Base-by-base conservation (phyloP, 2,113 vertebrate genomes). In the Antechinus stuartii region DNA sequence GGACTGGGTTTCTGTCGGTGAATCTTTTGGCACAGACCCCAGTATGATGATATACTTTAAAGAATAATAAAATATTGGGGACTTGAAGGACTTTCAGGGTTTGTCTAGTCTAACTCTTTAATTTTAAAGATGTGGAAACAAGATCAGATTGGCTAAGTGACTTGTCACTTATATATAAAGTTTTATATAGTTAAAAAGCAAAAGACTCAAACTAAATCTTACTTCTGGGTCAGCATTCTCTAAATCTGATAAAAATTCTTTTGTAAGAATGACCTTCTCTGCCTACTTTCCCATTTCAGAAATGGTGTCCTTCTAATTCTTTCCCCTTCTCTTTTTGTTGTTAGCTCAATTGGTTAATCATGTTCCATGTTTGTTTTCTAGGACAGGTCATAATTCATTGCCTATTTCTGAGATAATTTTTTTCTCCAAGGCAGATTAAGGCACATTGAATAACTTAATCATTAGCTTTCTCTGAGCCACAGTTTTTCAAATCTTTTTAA, bases 321-420 rank as follows among this genome's bases (percentile, higher is more conserved):
- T 16, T 25, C 42, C 89, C 92, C 76, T 90, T 92, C 94, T 93
- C 96, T 93, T 89, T 92, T 56, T 46, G 52, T 94, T 95, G 27
- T 91, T 68, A 91, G 93, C 95, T 92, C 49, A 1, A 84, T 49
- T 91, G 57, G 95, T 68, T 96, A 42, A 84, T 84, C 94, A 61
- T 7, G 19, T 92, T 68, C 91, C 96, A 96, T 84, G 68, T 84
- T 96, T 97, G 96, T 97, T 89, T 94, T 49, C 57, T 47, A 89
- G 91, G 96, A 95, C 96, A 96, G 95, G 92, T 57, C 68, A 94
- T 94, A 96, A 97, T 97, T 97, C 97, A 96, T 94, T 47, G 96
- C 92, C 47, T 47, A 93, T 68, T 55, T 47, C 89, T 96, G 93
- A 96, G 94, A 95, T 93, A 91, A 24, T 93, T 93, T 94, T 97